These are phyloP conservation scores for Uria lomvia DNA, from an alignment of 2,113 vertebrate genomes.

Conservation along the genomic window DNA sequence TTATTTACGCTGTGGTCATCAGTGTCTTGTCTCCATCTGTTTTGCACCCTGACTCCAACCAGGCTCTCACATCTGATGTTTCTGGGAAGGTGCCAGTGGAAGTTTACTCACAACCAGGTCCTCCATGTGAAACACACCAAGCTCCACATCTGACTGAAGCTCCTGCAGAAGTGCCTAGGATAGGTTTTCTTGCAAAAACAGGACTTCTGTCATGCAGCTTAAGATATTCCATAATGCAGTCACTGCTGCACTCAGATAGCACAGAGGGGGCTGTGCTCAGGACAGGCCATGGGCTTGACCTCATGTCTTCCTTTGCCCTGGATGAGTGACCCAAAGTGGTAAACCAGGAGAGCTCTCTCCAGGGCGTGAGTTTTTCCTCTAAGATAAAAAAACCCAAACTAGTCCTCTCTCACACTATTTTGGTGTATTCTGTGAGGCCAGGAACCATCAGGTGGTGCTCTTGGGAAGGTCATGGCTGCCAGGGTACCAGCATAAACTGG, in stretches of 20 bases:
- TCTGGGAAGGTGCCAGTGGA: not conserved
- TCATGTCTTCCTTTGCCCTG: not conserved
- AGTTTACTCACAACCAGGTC: not conserved
- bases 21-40: accelerated
- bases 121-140: accelerated
- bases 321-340: not conserved
- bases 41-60: not conserved
- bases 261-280: not conserved
- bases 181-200: not conserved
- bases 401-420: not conserved
- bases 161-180: not conserved
- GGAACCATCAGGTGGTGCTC: not conserved
- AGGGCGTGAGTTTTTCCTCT: not conserved
- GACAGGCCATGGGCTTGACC: not conserved
- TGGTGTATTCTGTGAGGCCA: not conserved
- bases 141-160: not conserved
- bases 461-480: not conserved
- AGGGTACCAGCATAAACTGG: not conserved
- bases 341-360: not conserved
- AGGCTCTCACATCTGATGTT: not conserved
- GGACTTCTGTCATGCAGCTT: not conserved
- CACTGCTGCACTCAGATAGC: not conserved
- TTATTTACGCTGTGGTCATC: not conserved
- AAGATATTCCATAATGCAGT: not conserved
- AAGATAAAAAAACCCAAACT: not conserved